phyloP scores from a whole-genome alignment of 2,797 vertebrate species.

The Dryobates pubescens region DNA sequence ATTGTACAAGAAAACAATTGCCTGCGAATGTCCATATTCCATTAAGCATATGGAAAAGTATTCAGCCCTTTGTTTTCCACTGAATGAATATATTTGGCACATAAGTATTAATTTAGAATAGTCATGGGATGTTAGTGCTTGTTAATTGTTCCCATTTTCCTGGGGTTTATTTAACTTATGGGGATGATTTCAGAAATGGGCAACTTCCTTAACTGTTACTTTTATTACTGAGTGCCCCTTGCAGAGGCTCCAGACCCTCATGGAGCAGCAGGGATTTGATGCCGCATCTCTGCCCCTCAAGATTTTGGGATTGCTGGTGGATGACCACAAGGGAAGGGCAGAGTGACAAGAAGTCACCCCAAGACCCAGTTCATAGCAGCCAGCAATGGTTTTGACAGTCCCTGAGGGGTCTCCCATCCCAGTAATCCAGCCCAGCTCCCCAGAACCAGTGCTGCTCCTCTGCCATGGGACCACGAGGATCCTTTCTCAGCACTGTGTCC shows the following conservation, averaged over 20 bases:
- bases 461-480: accelerated
- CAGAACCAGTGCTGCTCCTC: not conserved
- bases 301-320: not conserved
- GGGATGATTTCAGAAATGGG: constrained; percentile 37
- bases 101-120: constrained; percentile 47
- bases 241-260: not conserved
- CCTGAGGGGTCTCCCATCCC: not conserved
- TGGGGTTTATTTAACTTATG: not conserved
- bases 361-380: not conserved
- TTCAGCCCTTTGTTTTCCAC: constrained; percentile 50
- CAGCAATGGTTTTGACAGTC: not conserved
- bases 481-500: not conserved
- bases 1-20: constrained; percentile 44
- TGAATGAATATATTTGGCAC: constrained; percentile 54
- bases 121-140: constrained; percentile 43
- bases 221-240: not conserved
- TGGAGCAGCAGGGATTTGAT: not conserved
- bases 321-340: not conserved
- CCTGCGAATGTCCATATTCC: constrained; percentile 40
- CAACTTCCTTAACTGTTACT: constrained; percentile 12
- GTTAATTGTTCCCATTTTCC: constrained; percentile 52
- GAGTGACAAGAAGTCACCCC: not conserved
- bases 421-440: not conserved
- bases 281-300: accelerated
- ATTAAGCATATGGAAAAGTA: constrained; percentile 55